A percentile compares a stretch with the other conserved stretches of the same genome.
Evolutionary conservation across 2,888 invertebrate species (phyloP).

Genomic region (Meganola albula): DNA sequence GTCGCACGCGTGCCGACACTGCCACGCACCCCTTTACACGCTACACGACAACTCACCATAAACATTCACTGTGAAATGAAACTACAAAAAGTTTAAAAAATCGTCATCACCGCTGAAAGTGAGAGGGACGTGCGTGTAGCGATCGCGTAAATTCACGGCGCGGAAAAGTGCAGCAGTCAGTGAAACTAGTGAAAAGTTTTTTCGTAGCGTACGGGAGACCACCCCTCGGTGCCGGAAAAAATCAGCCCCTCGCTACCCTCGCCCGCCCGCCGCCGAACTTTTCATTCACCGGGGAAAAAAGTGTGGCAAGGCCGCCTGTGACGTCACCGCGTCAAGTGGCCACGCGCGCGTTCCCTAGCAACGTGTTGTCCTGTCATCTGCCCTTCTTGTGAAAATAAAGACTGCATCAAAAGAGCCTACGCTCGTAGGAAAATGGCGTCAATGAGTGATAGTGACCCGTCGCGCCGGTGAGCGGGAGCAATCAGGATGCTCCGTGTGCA

Average conservation of each 20-base stretch:
- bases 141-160: slow-evolving; percentile 65
- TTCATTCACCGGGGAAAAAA: slow-evolving; percentile 80
- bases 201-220: slow-evolving; percentile 65
- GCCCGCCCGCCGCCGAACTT: slow-evolving; percentile 77
- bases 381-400: slow-evolving; percentile 21
- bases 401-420: slow-evolving; percentile 21
- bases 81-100: slow-evolving; percentile 37
- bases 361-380: slow-evolving; percentile 48
- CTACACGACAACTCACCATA: slow-evolving; percentile 27
- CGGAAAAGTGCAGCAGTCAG: slow-evolving; percentile 74
- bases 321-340: slow-evolving; percentile 75
- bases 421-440: slow-evolving; percentile 32
- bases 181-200: slow-evolving; percentile 77
- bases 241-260: slow-evolving; percentile 69
- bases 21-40: slow-evolving; percentile 39
- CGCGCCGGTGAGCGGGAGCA: slow-evolving; percentile 40
- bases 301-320: slow-evolving; percentile 78
- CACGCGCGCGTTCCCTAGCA: slow-evolving; percentile 73
- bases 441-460: slow-evolving; percentile 38
- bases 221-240: slow-evolving; percentile 71
- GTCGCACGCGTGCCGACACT: slow-evolving; percentile 53
- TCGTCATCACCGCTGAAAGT: slow-evolving; percentile 42
- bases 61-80: slow-evolving; percentile 32
- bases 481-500: slow-evolving; percentile 43
- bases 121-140: slow-evolving; percentile 60